Base-by-base conservation (phyloP, 2,797 vertebrate genomes). In the Phrynocephalus forsythii region DNA sequence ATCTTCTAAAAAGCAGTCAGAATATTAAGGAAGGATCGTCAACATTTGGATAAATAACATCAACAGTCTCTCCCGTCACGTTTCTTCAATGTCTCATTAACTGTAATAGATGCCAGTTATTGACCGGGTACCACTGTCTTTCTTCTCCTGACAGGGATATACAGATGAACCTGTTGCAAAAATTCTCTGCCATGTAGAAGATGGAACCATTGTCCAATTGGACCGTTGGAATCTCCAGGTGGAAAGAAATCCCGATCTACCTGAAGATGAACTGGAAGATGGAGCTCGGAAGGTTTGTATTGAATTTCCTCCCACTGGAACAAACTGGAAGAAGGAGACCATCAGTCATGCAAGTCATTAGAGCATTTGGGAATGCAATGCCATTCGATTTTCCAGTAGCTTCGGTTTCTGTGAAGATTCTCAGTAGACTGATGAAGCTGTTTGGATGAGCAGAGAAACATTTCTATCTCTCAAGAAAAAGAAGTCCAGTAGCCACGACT, bases 211-310 rank as follows among this genome's bases (percentile, higher is more conserved):
- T 91, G 99, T 99, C 88, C 99, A 99, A 94, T 93, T 99, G 85
- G 99, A 99, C 94, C 97, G 99, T 77, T 99, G 99, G 99, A 99
- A 99, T 94, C 98, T 99, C 18, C 97, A 98, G 1, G 98, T 99
- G 89, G 98, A 99, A 91, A 97, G 97, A 86, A 98, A 98, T 24
- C 97, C 97, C 20, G 97, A 97, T 71, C 91, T 97, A 56, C 96
- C 96, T 24, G 95, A 96, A 0, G 96, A 96, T 7, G 98, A 98
- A 80, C 96, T 97, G 2, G 98, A 99, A 95, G 98, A 99, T 91
- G 98, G 98, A 3, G 96, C 98, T 1, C 98, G 98, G 95, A 99
- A 99, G 98, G 99, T 99, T 73, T 95, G 95, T 87, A 24, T 24
- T 48, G 44, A 8, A 63, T 66, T 11, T 87, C 79, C 80, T 78